These are phyloP conservation scores for Dicerorhinus sumatrensis DNA, from an alignment of 2,113 vertebrate genomes.

Conservation along the genomic window DNA sequence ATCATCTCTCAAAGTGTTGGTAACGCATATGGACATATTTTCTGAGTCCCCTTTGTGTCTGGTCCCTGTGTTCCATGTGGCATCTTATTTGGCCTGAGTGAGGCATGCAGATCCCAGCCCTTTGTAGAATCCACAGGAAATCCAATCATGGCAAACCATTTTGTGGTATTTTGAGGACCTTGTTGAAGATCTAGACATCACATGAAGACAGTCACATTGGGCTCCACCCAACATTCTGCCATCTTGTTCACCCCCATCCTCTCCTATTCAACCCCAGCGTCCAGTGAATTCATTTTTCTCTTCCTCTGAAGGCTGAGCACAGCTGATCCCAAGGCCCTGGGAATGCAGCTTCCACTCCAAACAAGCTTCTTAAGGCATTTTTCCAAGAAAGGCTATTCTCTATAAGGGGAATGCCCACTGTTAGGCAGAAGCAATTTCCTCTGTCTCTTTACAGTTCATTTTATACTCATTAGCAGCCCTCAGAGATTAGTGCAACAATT, in stretches of 20 bases:
- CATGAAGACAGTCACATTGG: neutral
- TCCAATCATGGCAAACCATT: neutral
- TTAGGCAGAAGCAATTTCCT: slow-evolving; percentile 51
- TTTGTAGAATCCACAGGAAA: neutral
- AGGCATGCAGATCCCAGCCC: neutral
- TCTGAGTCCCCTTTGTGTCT: neutral
- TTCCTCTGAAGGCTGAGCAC: neutral
- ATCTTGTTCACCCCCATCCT: neutral
- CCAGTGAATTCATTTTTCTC: no score
- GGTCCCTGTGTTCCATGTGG: neutral
- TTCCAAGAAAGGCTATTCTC: slow-evolving; percentile 33
- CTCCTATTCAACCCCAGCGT: neutral
- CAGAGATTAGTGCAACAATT: slow-evolving; percentile 46
- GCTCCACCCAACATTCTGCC: no score
- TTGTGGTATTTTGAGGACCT: neutral
- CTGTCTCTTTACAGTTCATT: slow-evolving; percentile 58
- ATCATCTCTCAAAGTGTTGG: neutral
- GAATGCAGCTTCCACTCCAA: neutral
- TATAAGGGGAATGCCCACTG: slow-evolving; percentile 20
- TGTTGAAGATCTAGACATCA: neutral
- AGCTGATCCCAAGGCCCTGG: neutral
- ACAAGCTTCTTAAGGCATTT: neutral
- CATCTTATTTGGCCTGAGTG: neutral
- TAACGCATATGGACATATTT: neutral
- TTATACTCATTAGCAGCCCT: slow-evolving; percentile 66